A percentile compares a stretch with the other conserved stretches of the same genome.
Evolutionary conservation across 2,888 invertebrate species (phyloP).

Genomic region (Maniola hyperantus): DNA sequence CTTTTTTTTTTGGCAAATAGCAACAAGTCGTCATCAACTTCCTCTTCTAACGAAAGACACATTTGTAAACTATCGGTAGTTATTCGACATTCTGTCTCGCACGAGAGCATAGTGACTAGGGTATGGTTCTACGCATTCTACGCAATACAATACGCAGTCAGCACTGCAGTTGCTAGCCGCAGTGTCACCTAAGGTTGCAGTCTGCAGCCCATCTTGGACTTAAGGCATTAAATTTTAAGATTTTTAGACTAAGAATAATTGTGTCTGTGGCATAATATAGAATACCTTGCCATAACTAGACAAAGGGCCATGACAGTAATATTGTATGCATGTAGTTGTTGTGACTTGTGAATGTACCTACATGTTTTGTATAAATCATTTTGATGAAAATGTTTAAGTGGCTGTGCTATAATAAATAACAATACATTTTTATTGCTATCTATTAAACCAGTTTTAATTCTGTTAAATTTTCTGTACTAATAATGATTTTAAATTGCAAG

Average conservation of each 20-base stretch:
- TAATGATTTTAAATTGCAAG: background rate
- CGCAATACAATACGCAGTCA: no score
- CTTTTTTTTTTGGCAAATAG: no score
- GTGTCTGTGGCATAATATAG: conserved; percentile 6
- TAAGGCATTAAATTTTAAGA: background rate
- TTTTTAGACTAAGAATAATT: background rate
- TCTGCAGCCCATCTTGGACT: no score
- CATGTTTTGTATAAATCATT: background rate
- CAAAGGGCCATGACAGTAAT: conserved; percentile 6
- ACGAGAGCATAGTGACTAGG: no score
- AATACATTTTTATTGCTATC: background rate
- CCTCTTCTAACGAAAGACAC: no score
- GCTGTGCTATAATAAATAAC: conserved; percentile 3
- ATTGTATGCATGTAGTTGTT: background rate
- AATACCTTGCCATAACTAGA: conserved; percentile 7
- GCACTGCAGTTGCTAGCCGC: no score
- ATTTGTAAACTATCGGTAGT: no score
- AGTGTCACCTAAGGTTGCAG: no score
- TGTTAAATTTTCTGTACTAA: background rate
- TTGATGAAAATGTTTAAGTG: background rate
- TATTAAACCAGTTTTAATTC: background rate
- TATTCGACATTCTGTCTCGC: no score
- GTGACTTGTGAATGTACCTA: conserved; percentile 4
- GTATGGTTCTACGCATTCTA: no score
- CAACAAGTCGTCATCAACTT: no score